These are phyloP conservation scores for Halocaridina rubra DNA, from an alignment of 2,888 invertebrate genomes.

Conservation along the genomic window DNA sequence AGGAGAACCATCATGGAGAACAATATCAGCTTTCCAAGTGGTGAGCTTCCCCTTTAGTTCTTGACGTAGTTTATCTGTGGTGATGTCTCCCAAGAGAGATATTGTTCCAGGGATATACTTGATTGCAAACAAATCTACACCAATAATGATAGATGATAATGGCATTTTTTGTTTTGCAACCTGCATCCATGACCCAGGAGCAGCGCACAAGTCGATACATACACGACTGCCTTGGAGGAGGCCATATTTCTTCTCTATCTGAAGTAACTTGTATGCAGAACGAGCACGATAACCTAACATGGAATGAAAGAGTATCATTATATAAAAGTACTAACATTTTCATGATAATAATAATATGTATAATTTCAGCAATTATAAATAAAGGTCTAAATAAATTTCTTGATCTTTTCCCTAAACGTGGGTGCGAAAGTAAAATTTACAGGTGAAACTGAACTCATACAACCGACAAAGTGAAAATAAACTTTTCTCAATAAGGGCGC, in stretches of 20 bases:
- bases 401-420: background rate
- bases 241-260: constrained; percentile 95
- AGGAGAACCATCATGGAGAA: constrained; percentile 97
- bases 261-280: constrained; percentile 94
- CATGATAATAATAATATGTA: background rate
- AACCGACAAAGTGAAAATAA: background rate
- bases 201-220: constrained; percentile 97
- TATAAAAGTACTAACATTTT: background rate
- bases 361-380: background rate
- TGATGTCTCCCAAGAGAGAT: constrained; percentile 92
- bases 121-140: constrained; percentile 96
- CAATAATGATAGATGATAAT: constrained; percentile 91
- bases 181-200: constrained; percentile 94
- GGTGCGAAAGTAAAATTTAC: background rate
- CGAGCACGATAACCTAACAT: constrained; percentile 92
- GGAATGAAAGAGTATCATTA: no score
- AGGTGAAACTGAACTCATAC: background rate
- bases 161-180: constrained; percentile 98
- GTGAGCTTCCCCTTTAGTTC: constrained; percentile 86
- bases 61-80: constrained; percentile 90
- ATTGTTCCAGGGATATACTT: constrained; percentile 90
- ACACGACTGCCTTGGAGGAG: constrained; percentile 96
- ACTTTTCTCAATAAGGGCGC: background rate
- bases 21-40: constrained; percentile 96
- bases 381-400: background rate